phyloP scores from a whole-genome alignment of 2,113 vertebrate genomes.

The Meriones unguiculatus region DNA sequence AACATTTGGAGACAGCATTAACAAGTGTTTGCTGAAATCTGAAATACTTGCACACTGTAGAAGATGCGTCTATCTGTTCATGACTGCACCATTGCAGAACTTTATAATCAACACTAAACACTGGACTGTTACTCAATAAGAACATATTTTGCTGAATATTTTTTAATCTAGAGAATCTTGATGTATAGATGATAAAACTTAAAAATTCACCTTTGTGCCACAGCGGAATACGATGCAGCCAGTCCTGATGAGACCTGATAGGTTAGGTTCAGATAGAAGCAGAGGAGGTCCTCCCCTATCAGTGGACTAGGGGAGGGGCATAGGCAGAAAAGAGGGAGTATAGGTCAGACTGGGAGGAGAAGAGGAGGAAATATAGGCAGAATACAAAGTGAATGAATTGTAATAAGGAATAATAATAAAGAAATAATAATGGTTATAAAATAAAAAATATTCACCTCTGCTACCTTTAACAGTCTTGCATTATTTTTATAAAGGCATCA shows the following conservation, averaged over 20 bases:
- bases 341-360: too few species aligned
- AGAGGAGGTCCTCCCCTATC: too few species aligned
- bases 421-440: too few species aligned
- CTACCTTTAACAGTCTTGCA: background rate
- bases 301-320: too few species aligned
- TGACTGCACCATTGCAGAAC: background rate
- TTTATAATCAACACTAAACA: conserved; percentile 16
- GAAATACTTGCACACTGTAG: background rate
- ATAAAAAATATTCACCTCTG: background rate
- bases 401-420: too few species aligned
- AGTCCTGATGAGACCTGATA: too few species aligned
- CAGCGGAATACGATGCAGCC: too few species aligned
- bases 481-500: background rate
- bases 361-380: too few species aligned
- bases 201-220: background rate
- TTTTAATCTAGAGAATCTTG: conserved; percentile 5
- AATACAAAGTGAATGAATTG: too few species aligned
- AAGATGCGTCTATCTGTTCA: background rate
- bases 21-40: background rate
- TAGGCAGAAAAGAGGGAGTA: too few species aligned
- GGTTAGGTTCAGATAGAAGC: too few species aligned
- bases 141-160: background rate
- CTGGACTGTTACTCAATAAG: background rate
- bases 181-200: background rate
- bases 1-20: conserved; percentile 13